phyloP scores from a whole-genome alignment of 2,888 invertebrate species.

The Apodemia mormo region DNA sequence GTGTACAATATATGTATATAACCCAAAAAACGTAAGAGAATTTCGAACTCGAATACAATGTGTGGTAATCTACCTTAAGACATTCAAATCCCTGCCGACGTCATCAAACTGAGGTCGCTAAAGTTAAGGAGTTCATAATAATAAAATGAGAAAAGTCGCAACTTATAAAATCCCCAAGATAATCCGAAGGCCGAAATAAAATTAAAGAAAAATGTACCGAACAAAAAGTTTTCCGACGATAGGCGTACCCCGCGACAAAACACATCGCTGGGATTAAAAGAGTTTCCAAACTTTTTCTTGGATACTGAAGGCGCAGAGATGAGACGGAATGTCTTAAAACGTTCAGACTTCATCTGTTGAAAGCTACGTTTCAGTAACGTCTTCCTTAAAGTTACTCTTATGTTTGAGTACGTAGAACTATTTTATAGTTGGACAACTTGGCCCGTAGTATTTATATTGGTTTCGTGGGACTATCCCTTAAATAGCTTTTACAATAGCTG shows the following conservation, averaged over 20 bases:
- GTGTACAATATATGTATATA: too few relatives aligned
- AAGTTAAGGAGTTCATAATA: constrained; percentile 33
- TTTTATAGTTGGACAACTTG: constrained; percentile 25
- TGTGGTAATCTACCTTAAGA: background rate
- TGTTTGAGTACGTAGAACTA: constrained; percentile 23
- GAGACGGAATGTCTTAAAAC: constrained; percentile 42
- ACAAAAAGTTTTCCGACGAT: constrained; percentile 64
- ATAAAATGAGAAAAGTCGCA: constrained; percentile 44
- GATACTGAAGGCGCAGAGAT: constrained; percentile 42
- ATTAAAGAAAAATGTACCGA: constrained; percentile 64
- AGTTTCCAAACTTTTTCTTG: constrained; percentile 50
- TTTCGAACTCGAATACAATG: background rate
- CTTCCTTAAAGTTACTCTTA: constrained; percentile 23
- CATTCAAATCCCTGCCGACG: constrained; percentile 11
- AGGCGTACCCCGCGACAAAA: constrained; percentile 70
- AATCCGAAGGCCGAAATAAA: constrained; percentile 64
- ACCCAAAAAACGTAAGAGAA: background rate
- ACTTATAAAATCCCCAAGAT: constrained; percentile 45
- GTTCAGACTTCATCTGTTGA: constrained; percentile 35
- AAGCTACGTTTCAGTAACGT: constrained; percentile 28
- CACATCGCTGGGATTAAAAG: constrained; percentile 72
- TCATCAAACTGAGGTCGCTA: constrained; percentile 24
- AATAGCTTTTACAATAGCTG: constrained; percentile 7
- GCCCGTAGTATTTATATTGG: constrained; percentile 19
- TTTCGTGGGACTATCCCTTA: constrained; percentile 4